These are phyloP conservation scores for Antheraea assamensis DNA, from an alignment of 2,888 invertebrate species.

Conservation along the genomic window DNA sequence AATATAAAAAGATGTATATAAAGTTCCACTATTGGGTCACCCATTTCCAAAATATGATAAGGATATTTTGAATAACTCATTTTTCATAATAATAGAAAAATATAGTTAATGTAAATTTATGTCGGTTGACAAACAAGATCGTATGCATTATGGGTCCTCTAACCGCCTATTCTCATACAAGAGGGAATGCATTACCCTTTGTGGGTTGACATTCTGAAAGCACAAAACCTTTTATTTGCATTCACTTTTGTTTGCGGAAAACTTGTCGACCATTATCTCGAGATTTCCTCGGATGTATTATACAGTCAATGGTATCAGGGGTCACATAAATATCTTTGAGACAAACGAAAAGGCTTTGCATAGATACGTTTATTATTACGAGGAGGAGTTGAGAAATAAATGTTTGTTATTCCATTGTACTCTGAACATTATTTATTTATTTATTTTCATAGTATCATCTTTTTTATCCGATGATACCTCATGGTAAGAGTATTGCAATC, in stretches of 20 bases:
- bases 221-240: conserved; percentile 47
- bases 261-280: conserved; percentile 34
- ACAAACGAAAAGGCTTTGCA: conserved; percentile 16
- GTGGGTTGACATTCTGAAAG: conserved; percentile 51
- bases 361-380: conserved; percentile 8
- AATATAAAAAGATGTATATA: too few species aligned
- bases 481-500: too few species aligned
- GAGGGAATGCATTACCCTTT: conserved; percentile 56
- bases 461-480: neutral
- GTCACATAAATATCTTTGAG: conserved; percentile 16
- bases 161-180: conserved; percentile 43
- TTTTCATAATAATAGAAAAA: conserved; percentile 10
- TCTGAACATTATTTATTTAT: neutral
- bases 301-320: conserved; percentile 17
- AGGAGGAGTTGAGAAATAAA: neutral
- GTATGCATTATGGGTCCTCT: conserved; percentile 34
- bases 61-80: conserved; percentile 2
- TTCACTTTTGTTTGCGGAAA: conserved; percentile 41
- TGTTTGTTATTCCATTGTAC: neutral
- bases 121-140: conserved; percentile 29
- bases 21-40: neutral
- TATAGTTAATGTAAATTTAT: conserved; percentile 16
- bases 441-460: neutral
- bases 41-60: neutral
- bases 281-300: conserved; percentile 26